Evolutionary conservation across 1,140 invertebrate genomes (phyloP).

Genomic region (Papilio polytes): DNA sequence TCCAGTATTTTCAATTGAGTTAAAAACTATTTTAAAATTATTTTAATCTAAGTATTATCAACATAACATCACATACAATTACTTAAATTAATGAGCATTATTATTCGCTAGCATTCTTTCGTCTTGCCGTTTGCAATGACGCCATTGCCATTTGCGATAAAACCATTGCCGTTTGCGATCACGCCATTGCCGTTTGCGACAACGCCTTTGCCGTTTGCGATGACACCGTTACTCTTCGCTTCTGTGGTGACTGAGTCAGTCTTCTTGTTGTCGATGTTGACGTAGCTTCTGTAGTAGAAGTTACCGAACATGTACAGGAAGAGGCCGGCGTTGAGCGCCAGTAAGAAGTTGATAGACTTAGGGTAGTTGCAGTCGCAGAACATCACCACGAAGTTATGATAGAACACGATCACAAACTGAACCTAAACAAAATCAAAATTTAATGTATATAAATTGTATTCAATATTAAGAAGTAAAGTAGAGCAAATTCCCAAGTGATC

Average conservation of each 20-base stretch:
- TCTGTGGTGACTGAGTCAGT: conserved; percentile 1
- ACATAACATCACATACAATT: conserved; percentile 34
- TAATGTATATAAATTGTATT: background rate
- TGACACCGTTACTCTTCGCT: background rate
- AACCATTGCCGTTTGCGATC: background rate
- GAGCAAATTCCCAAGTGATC: no score
- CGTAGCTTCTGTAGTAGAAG: conserved; percentile 92
- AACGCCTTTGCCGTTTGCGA: conserved; percentile 25
- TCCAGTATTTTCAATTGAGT: background rate
- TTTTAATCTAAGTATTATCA: conserved; percentile 22
- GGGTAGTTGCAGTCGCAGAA: conserved; percentile 88
- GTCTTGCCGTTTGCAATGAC: conserved; percentile 28
- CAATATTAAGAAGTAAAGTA: no score
- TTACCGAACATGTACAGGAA: conserved; percentile 94
- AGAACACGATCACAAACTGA: conserved; percentile 92
- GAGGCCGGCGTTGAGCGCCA: conserved; percentile 89
- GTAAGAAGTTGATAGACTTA: conserved; percentile 87
- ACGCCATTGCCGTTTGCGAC: background rate
- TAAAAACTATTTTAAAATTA: background rate
- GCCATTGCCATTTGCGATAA: background rate
- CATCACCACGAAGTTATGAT: conserved; percentile 87
- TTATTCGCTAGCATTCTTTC: conserved; percentile 35
- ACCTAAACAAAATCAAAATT: conserved; percentile 82
- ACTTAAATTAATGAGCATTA: conserved; percentile 29
- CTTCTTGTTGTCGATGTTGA: conserved; percentile 62